Percentiles rank a stretch among this genome's conserved stretches.
These are phyloP conservation scores for Gorsachius magnificus DNA, from an alignment of 2,797 vertebrate genomes.

Conservation along the genomic window DNA sequence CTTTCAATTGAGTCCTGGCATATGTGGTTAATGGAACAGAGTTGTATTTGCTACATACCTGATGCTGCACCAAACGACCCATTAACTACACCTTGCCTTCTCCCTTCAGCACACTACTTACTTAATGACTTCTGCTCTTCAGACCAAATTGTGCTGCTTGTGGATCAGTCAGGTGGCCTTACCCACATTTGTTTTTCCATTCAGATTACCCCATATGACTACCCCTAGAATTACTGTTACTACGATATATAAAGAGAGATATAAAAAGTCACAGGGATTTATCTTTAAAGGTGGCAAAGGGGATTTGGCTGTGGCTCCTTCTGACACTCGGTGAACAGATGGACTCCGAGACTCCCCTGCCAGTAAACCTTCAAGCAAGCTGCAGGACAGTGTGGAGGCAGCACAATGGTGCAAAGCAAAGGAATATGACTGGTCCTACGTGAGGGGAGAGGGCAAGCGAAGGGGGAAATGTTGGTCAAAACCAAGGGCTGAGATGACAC, in stretches of 20 bases:
- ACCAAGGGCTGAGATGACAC: background rate
- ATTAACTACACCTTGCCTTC: background rate
- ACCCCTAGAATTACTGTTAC: background rate
- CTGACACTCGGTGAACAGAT: background rate
- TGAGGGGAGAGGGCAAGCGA: background rate
- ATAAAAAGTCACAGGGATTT: background rate
- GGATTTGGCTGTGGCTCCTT: background rate
- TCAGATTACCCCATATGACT: background rate
- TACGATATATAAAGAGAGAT: background rate
- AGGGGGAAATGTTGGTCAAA: background rate
- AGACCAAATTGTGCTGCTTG: background rate
- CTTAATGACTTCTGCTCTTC: conserved; percentile 19
- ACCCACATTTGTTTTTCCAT: background rate
- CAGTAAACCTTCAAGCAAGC: background rate
- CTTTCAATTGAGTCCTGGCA: conserved; percentile 42
- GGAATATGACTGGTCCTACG: background rate
- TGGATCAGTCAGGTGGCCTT: conserved; percentile 12
- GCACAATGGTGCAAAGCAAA: background rate
- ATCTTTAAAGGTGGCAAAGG: background rate
- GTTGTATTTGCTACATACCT: background rate
- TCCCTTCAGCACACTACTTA: background rate
- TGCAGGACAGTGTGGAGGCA: accelerated
- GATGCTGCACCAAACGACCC: conserved; percentile 23
- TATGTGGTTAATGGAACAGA: conserved; percentile 41
- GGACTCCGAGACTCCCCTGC: background rate